Conservation (phyloP, 2,113 vertebrate species). For the Eclectus roratus region DNA sequence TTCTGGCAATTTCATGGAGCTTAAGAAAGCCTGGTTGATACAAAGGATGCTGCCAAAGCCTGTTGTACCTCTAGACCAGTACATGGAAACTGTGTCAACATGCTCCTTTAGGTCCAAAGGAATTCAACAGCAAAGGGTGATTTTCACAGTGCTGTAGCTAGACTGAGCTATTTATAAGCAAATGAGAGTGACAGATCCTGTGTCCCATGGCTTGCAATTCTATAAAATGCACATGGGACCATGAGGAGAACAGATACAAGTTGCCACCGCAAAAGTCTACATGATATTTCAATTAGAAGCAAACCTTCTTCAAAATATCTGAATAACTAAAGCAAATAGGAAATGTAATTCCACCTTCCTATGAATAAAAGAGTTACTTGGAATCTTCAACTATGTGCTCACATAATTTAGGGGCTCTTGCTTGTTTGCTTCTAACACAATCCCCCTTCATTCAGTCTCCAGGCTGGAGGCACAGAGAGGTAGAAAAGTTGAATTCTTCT, state of each 20-base stretch:
- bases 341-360: neutral
- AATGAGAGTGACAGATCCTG: neutral
- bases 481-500: slow-evolving; percentile 33
- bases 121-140: neutral
- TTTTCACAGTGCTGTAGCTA: neutral
- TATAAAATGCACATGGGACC: neutral
- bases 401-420: neutral
- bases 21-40: neutral
- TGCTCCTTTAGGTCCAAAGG: neutral
- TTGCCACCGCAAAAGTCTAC: neutral
- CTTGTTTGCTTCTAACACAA: neutral
- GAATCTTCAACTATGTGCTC: neutral
- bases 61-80: neutral
- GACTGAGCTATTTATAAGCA: neutral
- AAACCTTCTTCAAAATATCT: neutral
- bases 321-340: neutral
- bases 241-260: neutral
- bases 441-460: neutral
- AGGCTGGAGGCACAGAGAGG: neutral
- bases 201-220: neutral
- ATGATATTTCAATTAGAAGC: neutral
- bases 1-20: slow-evolving; percentile 13
- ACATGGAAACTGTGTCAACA: neutral
- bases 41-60: slow-evolving; percentile 23
- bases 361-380: neutral